phyloP scores from a whole-genome alignment of 1,140 invertebrate genomes.

The Drosophila nigromelanica region DNA sequence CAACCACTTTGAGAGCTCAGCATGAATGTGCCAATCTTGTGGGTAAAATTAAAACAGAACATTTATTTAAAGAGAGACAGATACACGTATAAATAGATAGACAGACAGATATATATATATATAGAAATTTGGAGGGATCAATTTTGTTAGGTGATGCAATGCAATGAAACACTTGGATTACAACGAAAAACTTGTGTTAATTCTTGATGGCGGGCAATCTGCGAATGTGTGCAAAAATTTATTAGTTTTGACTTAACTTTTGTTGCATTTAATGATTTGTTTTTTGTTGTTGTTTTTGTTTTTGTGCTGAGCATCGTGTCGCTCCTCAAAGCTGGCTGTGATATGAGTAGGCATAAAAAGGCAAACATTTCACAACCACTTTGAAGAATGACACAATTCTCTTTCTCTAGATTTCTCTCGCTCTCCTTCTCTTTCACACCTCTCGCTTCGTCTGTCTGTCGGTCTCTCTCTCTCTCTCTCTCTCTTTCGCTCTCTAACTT shows the following conservation, averaged over 20 bases:
- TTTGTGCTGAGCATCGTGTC: slow-evolving; percentile 84
- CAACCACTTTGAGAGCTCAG: slow-evolving; percentile 89
- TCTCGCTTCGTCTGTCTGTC: slow-evolving; percentile 6
- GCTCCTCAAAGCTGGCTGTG: slow-evolving; percentile 95
- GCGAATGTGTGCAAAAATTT: background rate
- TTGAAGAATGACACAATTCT: slow-evolving; percentile 85
- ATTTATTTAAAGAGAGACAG: background rate
- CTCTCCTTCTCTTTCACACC: background rate
- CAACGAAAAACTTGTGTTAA: slow-evolving; percentile 7
- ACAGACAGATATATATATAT: slow-evolving; percentile 6
- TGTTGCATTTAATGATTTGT: slow-evolving; percentile 8
- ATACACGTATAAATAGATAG: slow-evolving; percentile 4
- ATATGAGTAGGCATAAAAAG: slow-evolving; percentile 88
- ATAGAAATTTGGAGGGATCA: slow-evolving; percentile 9
- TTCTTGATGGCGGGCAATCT: too few species aligned
- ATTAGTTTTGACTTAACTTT: background rate
- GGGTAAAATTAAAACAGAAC: slow-evolving; percentile 5
- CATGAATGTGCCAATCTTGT: slow-evolving; percentile 70
- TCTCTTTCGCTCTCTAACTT: slow-evolving; percentile 1
- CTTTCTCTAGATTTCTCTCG: background rate
- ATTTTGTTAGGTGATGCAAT: slow-evolving; percentile 53
- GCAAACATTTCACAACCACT: slow-evolving; percentile 92
- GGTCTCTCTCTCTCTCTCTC: background rate
- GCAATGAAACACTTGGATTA: slow-evolving; percentile 22
- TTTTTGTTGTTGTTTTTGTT: background rate